Evolutionary conservation across 1,140 invertebrate species (phyloP), one percentile per base, ranked within the genome.

Genomic region (Adelges cooleyi): DNA sequence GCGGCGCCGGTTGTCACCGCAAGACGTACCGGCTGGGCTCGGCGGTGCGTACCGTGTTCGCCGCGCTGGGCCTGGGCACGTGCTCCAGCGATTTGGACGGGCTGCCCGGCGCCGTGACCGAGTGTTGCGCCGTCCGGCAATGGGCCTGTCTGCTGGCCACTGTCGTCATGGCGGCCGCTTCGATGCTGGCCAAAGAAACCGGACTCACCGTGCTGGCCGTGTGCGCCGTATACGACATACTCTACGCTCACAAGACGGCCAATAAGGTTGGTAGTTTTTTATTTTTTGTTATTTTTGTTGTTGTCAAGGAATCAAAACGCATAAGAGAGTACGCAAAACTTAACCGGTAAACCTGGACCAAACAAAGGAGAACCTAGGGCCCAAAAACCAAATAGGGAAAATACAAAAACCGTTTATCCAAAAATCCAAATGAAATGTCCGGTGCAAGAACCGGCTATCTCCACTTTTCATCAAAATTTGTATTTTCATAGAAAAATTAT

Each of bases 181-280:
- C 87, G 40, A 87, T 90, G 72, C 77, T 93, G 46, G 87, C 86
- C 75, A 94, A 94, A 76, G 94, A 97, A 76, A 92, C 92, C 15
- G 93, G 91, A 18, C 83, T 95, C 66, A 94, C 90, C 49, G 90
- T 93, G 15, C 75, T 96, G 68, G 84, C 85, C n/a, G 82, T 94
- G 25, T 94, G 90, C 76, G 84, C 86, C 65, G 77, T 90, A 18
- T 93, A 92, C 77, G 84, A 87, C 70, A 71, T 86, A 65, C 76
- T 68, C 13, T 50, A 65, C 17, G 46, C 66, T 18, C 10, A 15
- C 9, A 52, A 59, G 15, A 17, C 29, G 52, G 9, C 48, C 3
- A 54, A 67, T 9, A 67, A 67, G 66, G 66, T 67, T 29, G 51
- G 29, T n/a, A n/a, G n/a, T n/a, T n/a, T n/a, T n/a, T n/a, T n/a